These are phyloP conservation scores for Geopemphigus sp. DNA, from an alignment of 1,140 invertebrate species.

Conservation along the genomic window DNA sequence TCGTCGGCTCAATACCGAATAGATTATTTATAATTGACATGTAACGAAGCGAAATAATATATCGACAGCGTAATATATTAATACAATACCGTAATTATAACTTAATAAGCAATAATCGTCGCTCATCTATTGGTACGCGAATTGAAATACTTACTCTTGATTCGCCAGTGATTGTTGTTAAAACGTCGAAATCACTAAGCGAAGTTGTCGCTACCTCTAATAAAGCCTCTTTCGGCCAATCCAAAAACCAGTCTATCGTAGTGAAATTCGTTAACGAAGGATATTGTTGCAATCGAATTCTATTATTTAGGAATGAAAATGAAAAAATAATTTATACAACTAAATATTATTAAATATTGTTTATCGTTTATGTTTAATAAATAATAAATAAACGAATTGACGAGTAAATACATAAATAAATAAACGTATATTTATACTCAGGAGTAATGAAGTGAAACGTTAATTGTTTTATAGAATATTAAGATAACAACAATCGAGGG, in stretches of 20 bases:
- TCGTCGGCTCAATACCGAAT: no score
- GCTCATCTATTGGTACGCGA: not conserved
- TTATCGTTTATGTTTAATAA: no score
- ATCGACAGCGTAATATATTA: no score
- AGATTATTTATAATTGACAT: no score
- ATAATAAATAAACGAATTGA: no score
- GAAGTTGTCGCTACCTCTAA: slow-evolving; percentile 77
- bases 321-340: not conserved
- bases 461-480: not conserved
- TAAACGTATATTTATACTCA: no score
- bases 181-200: slow-evolving; percentile 65
- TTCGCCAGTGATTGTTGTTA: slow-evolving; percentile 59
- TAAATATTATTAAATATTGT: no score
- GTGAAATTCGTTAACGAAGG: slow-evolving; percentile 80
- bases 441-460: no score
- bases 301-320: slow-evolving; percentile 53
- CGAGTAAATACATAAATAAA: no score
- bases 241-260: slow-evolving; percentile 84
- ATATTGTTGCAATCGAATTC: slow-evolving; percentile 78
- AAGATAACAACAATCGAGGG: not conserved
- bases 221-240: slow-evolving; percentile 84
- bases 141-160: slow-evolving; percentile 61
- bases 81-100: not conserved
- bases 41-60: no score
- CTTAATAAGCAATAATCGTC: not conserved